These are phyloP conservation scores for Synchiropus splendidus DNA, from an alignment of 2,113 vertebrate species.

Conservation along the genomic window DNA sequence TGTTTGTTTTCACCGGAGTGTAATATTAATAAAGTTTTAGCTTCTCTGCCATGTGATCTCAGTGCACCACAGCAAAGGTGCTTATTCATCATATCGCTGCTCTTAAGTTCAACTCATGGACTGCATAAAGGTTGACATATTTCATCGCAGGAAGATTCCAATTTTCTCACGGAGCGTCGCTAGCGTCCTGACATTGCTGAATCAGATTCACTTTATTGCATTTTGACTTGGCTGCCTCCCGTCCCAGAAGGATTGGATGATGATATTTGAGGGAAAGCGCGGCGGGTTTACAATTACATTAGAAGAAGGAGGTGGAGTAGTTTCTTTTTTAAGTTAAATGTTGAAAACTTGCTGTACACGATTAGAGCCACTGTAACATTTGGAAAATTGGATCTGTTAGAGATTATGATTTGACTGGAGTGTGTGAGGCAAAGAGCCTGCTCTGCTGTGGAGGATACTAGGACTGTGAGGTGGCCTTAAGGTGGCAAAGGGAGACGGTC, in stretches of 20 bases:
- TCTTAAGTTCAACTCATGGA: too few relatives aligned
- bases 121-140: slow-evolving; percentile 8
- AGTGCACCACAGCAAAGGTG: too few relatives aligned
- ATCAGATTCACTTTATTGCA: slow-evolving; percentile 49
- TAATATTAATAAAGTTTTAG: too few relatives aligned
- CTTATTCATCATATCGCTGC: too few relatives aligned
- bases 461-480: too few relatives aligned
- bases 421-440: neutral
- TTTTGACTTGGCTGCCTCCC: slow-evolving; percentile 18
- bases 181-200: slow-evolving; percentile 26
- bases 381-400: slow-evolving; percentile 28
- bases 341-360: slow-evolving; percentile 9
- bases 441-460: too few relatives aligned
- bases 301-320: slow-evolving; percentile 25
- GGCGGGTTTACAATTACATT: slow-evolving; percentile 34
- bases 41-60: too few relatives aligned
- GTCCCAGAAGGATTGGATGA: slow-evolving; percentile 41
- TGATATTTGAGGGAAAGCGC: slow-evolving; percentile 45
- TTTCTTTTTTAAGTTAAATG: slow-evolving; percentile 27
- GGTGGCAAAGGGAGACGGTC: too few relatives aligned
- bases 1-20: too few relatives aligned
- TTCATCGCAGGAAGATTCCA: slow-evolving; percentile 31
- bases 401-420: slow-evolving; percentile 12
- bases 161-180: slow-evolving; percentile 18
- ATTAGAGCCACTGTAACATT: slow-evolving; percentile 26